Percentiles rank a stretch among this genome's conserved stretches.
Evolutionary conservation across 2,888 invertebrate genomes (phyloP).

Genomic region (Petrophora chlorosata): DNA sequence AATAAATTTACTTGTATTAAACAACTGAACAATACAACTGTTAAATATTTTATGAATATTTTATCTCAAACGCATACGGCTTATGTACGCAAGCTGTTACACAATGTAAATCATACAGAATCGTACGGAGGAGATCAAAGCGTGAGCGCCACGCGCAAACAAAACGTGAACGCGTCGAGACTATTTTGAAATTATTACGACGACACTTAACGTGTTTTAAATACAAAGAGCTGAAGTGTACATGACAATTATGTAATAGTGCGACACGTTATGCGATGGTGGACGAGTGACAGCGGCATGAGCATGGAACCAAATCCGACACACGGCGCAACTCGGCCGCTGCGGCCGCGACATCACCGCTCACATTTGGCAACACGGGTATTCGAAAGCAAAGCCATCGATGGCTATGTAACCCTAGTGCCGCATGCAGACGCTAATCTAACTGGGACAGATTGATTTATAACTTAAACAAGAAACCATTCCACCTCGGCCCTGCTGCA

Average conservation of each 20-base stretch:
- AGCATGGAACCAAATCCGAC: slow-evolving; percentile 41
- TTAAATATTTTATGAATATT: slow-evolving; percentile 15
- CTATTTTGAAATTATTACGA: slow-evolving; percentile 40
- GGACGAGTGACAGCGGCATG: slow-evolving; percentile 35
- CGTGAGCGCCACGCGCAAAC: slow-evolving; percentile 34
- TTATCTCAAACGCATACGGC: slow-evolving; percentile 14
- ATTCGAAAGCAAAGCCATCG: slow-evolving; percentile 73
- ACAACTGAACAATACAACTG: slow-evolving; percentile 15
- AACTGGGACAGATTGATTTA: slow-evolving; percentile 79
- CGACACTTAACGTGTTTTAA: slow-evolving; percentile 64
- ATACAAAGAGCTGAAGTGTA: slow-evolving; percentile 67
- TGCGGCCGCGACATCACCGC: slow-evolving; percentile 50
- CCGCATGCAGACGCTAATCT: slow-evolving; percentile 70
- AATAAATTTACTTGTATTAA: slow-evolving; percentile 29
- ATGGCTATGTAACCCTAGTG: slow-evolving; percentile 54
- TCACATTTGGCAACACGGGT: slow-evolving; percentile 66
- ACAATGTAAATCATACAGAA: slow-evolving; percentile 26
- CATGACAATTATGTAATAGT: slow-evolving; percentile 39
- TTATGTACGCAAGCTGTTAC: slow-evolving; percentile 24
- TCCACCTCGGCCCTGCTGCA: slow-evolving; percentile 76
- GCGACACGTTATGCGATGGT: slow-evolving; percentile 22
- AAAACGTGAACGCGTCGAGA: slow-evolving; percentile 34
- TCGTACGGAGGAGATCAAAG: slow-evolving; percentile 38
- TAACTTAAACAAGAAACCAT: slow-evolving; percentile 77
- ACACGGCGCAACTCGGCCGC: slow-evolving; percentile 45